Percentiles rank a stretch among this genome's conserved stretches.
Conservation (phyloP, 2,113 vertebrate genomes). For the Merops nubicus region DNA sequence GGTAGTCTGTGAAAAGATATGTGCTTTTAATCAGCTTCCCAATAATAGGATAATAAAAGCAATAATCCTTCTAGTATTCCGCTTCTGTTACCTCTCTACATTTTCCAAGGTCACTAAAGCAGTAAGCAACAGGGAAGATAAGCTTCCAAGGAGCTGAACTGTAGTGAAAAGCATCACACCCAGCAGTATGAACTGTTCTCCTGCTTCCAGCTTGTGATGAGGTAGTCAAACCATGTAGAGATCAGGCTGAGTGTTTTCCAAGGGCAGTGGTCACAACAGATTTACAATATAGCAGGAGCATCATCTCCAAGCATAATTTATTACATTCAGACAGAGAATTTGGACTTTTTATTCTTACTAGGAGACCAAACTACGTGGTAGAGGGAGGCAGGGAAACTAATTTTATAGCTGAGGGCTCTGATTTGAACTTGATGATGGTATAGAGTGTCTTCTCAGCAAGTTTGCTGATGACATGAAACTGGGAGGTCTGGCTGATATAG, state of each 20-base stretch:
- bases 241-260: background rate
- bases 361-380: background rate
- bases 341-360: background rate
- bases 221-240: background rate
- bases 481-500: too few relatives aligned
- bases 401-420: background rate
- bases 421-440: too few relatives aligned
- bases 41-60: background rate
- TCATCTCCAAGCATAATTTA: background rate
- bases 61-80: conserved; percentile 4
- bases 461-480: too few relatives aligned
- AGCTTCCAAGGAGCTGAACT: background rate
- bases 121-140: background rate
- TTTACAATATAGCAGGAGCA: background rate
- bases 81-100: background rate
- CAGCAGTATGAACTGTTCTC: background rate
- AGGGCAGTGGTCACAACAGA: background rate
- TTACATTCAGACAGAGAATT: background rate
- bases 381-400: background rate
- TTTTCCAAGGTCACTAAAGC: background rate
- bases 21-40: conserved; percentile 13
- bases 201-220: background rate
- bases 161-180: background rate
- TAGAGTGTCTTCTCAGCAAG: too few relatives aligned
- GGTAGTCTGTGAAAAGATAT: background rate